Conservation (phyloP, 2,113 vertebrate genomes). For the Oreochromis spilurus region DNA sequence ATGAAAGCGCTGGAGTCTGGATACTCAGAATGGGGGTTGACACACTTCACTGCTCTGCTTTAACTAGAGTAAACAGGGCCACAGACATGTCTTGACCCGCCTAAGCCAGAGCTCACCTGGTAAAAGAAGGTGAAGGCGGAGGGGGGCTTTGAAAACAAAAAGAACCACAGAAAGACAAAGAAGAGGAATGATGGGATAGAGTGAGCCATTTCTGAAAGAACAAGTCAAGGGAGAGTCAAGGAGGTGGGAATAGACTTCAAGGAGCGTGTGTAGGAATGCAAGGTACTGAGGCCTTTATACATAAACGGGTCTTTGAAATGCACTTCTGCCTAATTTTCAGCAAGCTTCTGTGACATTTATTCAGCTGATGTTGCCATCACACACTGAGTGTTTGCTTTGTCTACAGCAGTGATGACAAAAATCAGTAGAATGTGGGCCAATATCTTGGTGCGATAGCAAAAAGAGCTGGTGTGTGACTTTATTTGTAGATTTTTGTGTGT, state of each 20-base stretch:
- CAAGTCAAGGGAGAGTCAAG: background rate
- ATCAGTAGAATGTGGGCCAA: constrained; percentile 25
- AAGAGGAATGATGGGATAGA: background rate
- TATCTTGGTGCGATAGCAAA: constrained; percentile 19
- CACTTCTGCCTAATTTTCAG: background rate
- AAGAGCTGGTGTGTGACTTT: constrained; percentile 36
- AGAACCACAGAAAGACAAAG: background rate
- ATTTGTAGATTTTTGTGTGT: constrained; percentile 12
- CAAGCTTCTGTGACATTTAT: background rate
- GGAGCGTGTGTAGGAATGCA: background rate
- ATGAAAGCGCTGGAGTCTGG: background rate
- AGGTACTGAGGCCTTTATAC: background rate
- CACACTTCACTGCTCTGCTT: constrained; percentile 18
- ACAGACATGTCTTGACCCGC: constrained; percentile 48
- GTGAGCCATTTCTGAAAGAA: background rate
- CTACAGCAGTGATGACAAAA: constrained; percentile 18
- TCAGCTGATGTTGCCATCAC: constrained; percentile 37
- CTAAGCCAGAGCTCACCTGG: constrained; percentile 22
- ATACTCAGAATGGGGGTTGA: background rate
- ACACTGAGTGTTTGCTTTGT: constrained; percentile 48
- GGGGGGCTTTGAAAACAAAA: background rate
- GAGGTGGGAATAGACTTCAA: background rate
- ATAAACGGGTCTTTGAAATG: background rate
- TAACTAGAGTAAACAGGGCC: constrained; percentile 21
- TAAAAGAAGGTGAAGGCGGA: background rate